Conservation (phyloP, 1,140 invertebrate species). For the Metopolophium dirhodum region DNA sequence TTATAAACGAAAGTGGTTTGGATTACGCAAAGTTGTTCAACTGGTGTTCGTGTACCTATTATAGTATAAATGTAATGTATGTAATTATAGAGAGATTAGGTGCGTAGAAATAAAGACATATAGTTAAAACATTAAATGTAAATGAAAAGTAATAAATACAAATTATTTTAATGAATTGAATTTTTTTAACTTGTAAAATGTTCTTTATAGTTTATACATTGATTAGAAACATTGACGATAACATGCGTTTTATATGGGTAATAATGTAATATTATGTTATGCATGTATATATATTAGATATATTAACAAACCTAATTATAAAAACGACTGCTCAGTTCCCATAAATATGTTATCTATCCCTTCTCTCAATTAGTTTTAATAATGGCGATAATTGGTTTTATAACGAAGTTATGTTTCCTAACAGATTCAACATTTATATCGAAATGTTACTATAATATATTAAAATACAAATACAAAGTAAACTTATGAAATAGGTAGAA, state of each 20-base stretch:
- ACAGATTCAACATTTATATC: neutral
- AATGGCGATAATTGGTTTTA: neutral
- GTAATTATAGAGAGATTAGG: neutral
- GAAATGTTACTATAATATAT: neutral
- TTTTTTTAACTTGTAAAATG: neutral
- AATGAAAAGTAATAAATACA: neutral
- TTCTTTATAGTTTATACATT: neutral
- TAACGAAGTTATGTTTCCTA: neutral
- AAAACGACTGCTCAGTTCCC: neutral
- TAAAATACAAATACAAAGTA: neutral
- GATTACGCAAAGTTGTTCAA: conserved; percentile 9
- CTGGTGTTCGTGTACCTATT: neutral
- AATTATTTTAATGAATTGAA: conserved; percentile 13
- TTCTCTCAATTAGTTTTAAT: neutral
- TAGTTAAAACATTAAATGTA: conserved; percentile 7
- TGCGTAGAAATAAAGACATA: neutral
- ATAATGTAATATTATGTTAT: neutral
- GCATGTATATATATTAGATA: neutral
- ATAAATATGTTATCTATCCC: conserved; percentile 18
- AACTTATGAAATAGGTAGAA: neutral
- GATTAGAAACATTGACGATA: conserved; percentile 1
- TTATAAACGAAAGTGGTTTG: neutral
- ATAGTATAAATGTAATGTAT: neutral
- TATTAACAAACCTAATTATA: conserved; percentile 12
- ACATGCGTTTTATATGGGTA: neutral